Base-by-base conservation (phyloP, 2,888 invertebrate species). In the Mythimna albipuncta region DNA sequence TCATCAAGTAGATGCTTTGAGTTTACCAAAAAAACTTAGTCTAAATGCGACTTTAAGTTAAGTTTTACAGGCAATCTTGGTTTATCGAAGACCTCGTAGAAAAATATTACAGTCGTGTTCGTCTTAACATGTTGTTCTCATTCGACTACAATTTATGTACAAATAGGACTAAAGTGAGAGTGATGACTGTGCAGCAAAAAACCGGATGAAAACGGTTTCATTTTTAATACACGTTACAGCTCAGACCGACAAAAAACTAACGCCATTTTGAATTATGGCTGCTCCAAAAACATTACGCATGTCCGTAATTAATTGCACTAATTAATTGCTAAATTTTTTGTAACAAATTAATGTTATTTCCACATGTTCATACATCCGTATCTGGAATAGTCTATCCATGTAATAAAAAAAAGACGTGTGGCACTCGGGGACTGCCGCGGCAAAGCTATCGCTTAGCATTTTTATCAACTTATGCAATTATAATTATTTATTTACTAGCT, bases 281-380 rank as follows among this genome's bases (percentile, higher is more conserved):
- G 47, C 65, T 63, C 57, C 54, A 54, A 77, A 65, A 82, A 57
- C 55, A 63, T 58, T 52, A 55, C 19, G 35, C 41, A 59, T 74
- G 58, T 38, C 67, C 47, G n/a, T 16, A 58, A 81, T 81, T 69
- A 75, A 73, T 79, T 79, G 44, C 0, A 44, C 10, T 62, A 61
- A 41, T 41, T 61, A 68, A 76, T 65, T 68, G 16, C 47, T 59
- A 1, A 1, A 57, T 78, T 77, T 78, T 82, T 66, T n/a, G 61
- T 66, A 59, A 2, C 10, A 75, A 64, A 72, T 81, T 78, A 77
- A 52, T 13, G 79, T 81, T 81, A 73, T 62, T 64, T 67, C 70
- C 84, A 87, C 77, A 86, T 87, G 84, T 66, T 71, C 64, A 68
- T 82, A 82, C 85, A 86, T 87, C 84, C 78, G 84, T 85, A 81